Percentiles rank a stretch among this genome's conserved stretches.
Evolutionary conservation across 2,113 vertebrate genomes (phyloP).

Genomic region (Sphyrna mokarran): DNA sequence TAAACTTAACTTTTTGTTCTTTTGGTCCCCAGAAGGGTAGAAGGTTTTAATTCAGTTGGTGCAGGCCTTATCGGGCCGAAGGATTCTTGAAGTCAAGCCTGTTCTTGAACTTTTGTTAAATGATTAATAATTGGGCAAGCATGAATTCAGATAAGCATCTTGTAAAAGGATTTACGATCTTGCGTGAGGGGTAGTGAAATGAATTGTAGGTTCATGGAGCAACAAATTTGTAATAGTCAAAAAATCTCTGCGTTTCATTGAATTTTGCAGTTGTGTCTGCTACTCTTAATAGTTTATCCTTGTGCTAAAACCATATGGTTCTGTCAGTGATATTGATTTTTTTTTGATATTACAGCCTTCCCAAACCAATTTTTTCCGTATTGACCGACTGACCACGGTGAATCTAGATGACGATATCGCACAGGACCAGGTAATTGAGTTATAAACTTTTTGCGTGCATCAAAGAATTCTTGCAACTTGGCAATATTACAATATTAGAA

Average conservation of each 20-base stretch:
- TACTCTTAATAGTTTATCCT: too few species aligned
- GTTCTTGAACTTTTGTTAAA: neutral
- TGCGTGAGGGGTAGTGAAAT: neutral
- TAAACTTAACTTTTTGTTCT: too few species aligned
- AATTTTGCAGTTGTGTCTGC: neutral
- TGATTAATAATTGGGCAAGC: neutral
- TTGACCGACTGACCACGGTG: slow-evolving; percentile 81
- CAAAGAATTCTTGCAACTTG: neutral
- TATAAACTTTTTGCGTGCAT: neutral
- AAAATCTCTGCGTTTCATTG: slow-evolving; percentile 1
- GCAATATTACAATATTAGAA: too few species aligned
- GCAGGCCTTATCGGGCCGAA: too few species aligned
- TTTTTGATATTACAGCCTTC: slow-evolving; percentile 54
- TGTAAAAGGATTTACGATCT: neutral
- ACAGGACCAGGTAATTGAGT: slow-evolving; percentile 51
- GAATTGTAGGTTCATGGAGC: neutral
- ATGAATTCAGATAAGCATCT: neutral
- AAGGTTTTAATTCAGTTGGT: too few species aligned
- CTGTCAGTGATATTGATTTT: slow-evolving; percentile 40
- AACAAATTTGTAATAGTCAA: neutral
- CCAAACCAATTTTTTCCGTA: slow-evolving; percentile 59
- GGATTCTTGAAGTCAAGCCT: neutral
- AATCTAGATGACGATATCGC: slow-evolving; percentile 73
- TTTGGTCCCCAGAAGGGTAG: too few species aligned
- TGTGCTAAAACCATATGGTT: neutral